These are phyloP conservation scores for Salticus scenicus DNA, from an alignment of 2,888 invertebrate genomes.

Conservation along the genomic window DNA sequence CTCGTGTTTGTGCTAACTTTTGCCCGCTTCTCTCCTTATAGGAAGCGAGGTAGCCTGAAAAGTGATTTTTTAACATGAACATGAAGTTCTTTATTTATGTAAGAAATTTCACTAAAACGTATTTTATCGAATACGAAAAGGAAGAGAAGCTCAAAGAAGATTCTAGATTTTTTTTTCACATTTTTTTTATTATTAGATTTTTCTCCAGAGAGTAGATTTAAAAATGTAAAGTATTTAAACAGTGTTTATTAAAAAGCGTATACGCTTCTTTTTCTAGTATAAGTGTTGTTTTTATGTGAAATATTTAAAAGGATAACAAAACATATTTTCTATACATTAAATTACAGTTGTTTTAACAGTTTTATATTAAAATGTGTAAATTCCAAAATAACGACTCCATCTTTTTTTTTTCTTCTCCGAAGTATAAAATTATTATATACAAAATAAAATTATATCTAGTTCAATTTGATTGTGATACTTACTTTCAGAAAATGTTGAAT, in stretches of 20 bases:
- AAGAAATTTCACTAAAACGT: conserved; percentile 19
- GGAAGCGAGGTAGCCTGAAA: neutral
- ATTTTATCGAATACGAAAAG: conserved; percentile 8
- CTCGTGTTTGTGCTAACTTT: conserved; percentile 56
- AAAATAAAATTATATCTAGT: too few species aligned
- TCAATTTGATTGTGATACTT: too few species aligned
- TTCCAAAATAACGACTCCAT: too few species aligned
- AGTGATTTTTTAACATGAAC: conserved; percentile 19
- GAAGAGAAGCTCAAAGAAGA: neutral
- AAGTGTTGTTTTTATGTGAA: neutral
- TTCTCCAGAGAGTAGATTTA: too few species aligned
- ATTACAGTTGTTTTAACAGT: too few species aligned
- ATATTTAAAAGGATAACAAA: too few species aligned
- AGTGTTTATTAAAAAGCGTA: neutral
- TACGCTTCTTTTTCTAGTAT: neutral
- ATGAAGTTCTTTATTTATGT: conserved; percentile 15
- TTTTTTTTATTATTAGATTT: neutral
- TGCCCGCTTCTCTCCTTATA: neutral
- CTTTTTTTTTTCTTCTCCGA: too few species aligned
- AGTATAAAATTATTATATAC: too few species aligned
- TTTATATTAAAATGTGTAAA: too few species aligned
- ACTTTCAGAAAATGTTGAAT: too few species aligned
- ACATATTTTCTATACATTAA: too few species aligned
- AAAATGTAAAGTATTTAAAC: neutral
- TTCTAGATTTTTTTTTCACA: neutral